Evolutionary conservation across 1,140 invertebrate genomes (phyloP), one percentile per base, ranked within the genome.

Genomic region (Samia ricini): DNA sequence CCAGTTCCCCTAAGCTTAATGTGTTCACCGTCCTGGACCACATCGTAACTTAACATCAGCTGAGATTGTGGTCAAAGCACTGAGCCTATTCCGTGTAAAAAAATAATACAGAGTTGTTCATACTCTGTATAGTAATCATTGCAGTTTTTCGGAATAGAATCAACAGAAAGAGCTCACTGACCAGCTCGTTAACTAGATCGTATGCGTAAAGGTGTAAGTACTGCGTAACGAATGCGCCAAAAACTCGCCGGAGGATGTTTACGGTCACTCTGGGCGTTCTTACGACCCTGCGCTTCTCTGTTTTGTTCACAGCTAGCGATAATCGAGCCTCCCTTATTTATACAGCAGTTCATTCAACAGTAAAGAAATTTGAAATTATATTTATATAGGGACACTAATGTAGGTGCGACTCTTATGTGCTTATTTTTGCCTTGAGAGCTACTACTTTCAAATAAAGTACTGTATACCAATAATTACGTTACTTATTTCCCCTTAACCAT

Each of bases 241-340:
- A 22, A 60, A 60, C 58, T 60, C 20, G 56, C 56, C 56, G 56
- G 29, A 19, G 58, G 58, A 60, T 21, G 58, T 60, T 60, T 60
- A 60, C 58, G 42, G 58, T 26, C 58, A 60, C 58, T 60, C 50
- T 36, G 58, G 58, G 58, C 58, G 48, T 50, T 60, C 58, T 60
- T 60, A 60, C 58, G 42, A 51, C 48, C 15, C 58, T 24, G 42
- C 21, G 58, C 42, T 23, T 21, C 58, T 24, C 36, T 59, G 57
- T 51, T 50, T 60, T 60, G 58, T 60, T 60, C 50, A 60, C 42
- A 29, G 36, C 58, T 18, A n/a, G 29, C 55, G 55, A 56, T 56
- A 56, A 56, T 56, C 55, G 52, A 55, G 15, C 19, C 52, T 22
- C 52, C 52, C 22, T 55, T 23, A 18, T 21, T 22, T 22, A 55